Base-by-base conservation (phyloP, 2,797 vertebrate genomes). In the Scyliorhinus canicula region DNA sequence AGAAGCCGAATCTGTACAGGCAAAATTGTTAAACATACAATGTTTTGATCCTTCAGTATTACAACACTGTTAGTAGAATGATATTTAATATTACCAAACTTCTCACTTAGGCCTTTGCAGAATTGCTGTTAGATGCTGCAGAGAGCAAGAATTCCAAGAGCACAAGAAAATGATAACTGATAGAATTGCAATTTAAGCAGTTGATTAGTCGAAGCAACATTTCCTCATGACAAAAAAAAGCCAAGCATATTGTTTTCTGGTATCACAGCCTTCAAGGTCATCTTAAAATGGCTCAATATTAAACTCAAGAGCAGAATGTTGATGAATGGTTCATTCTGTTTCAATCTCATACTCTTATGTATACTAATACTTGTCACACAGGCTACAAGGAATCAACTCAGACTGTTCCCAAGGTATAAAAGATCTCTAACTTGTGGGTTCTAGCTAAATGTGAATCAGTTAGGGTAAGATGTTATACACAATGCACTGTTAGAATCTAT, bases 231-330 rank as follows among this genome's bases (percentile, higher is more conserved):
- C 67, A 94, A 50, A 93, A 50, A 93, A 94, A 94, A n/a, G 40
- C 31, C n/a, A 50, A 94, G 47, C 26, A 24, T 71, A n/a, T 74
- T 94, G 93, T 71, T 94, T 31, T 55, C 93, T 94, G 93, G 93
- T 94, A 94, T 94, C 93, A 74, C 69, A 71, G 67, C 93, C 67
- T 94, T 71, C 93, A 94, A 94, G 31, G 67, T 94, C 47, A 52
- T 74, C 11, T 74, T 35, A 94, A 94, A 52, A n/a, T 74, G 50
- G n/a, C 55, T 88, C 69, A 1, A 71, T 52, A 16, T 71, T 93
- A 71, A 93, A 69, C 47, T 71, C 26, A 90, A 55, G 26, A 52
- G 28, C 24, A 69, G 65, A 71, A 93, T 93, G 65, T 93, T 71
- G 47, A 93, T 71, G 35, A 69, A 93, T 52, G 11, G 63, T 31